Conservation (phyloP, 53 echinoderm and acorn worm species). For the Arbacia lixula region DNA sequence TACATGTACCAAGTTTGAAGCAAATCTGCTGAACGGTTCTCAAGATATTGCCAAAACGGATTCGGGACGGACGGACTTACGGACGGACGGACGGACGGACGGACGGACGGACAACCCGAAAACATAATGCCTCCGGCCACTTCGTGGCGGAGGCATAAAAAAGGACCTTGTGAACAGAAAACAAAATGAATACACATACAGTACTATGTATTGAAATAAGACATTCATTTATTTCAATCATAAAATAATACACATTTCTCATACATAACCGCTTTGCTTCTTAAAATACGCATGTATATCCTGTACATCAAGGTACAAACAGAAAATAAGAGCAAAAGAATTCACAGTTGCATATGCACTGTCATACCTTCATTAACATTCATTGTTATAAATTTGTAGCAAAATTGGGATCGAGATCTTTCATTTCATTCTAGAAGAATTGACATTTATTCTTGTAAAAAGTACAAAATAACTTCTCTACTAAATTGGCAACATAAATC, state of each 20-base stretch:
- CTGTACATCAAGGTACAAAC: slow-evolving; percentile 53
- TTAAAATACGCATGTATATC: slow-evolving; percentile 47
- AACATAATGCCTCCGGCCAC: too few species aligned
- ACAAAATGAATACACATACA: not conserved
- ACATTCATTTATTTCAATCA: slow-evolving; percentile 56
- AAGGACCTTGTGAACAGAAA: not conserved
- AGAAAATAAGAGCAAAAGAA: slow-evolving; percentile 36
- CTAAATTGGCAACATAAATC: slow-evolving; percentile 42
- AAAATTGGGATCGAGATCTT: slow-evolving; percentile 29
- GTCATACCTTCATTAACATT: slow-evolving; percentile 17
- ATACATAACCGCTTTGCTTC: slow-evolving; percentile 55
- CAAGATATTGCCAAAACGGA: too few species aligned
- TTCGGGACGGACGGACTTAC: too few species aligned
- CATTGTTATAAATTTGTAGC: slow-evolving; percentile 43
- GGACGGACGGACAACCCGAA: too few species aligned
- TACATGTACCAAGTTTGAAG: too few species aligned
- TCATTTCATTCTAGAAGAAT: slow-evolving; percentile 8
- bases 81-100: too few species aligned
- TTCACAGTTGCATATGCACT: slow-evolving; percentile 31
- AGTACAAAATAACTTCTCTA: slow-evolving; percentile 37
- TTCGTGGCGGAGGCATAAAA: too few species aligned
- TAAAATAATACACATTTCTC: slow-evolving; percentile 52
- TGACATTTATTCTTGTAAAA: slow-evolving; percentile 28
- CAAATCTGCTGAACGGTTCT: too few species aligned
- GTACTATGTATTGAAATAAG: slow-evolving; percentile 37